These are phyloP conservation scores for Corythaixoides concolor DNA, from an alignment of 2,113 vertebrate genomes.

Conservation along the genomic window DNA sequence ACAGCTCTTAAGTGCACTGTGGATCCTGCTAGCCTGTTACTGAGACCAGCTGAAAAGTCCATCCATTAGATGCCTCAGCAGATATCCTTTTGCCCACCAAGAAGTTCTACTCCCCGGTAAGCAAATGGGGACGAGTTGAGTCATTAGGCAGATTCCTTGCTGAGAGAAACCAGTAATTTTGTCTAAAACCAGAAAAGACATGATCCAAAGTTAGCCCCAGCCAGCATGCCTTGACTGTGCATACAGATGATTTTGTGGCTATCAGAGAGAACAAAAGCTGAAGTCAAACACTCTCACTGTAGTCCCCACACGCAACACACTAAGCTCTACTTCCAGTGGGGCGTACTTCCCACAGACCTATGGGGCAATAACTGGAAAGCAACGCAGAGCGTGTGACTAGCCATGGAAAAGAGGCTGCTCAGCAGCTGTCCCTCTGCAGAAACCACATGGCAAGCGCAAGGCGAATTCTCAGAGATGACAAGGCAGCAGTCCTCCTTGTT, in stretches of 20 bases:
- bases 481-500: not conserved
- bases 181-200: not conserved
- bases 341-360: not conserved
- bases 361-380: not conserved
- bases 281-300: not conserved
- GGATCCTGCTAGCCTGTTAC: not conserved
- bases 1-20: not conserved
- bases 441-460: rapidly evolving
- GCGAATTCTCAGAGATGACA: not conserved
- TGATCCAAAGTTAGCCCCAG: not conserved
- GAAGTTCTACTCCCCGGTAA: not conserved
- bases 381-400: not conserved
- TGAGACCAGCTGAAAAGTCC: not conserved
- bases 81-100: not conserved
- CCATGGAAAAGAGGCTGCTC: not conserved
- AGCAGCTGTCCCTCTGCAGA: not conserved
- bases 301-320: not conserved
- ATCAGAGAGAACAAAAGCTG: not conserved
- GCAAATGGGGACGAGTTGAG: not conserved
- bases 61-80: not conserved
- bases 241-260: not conserved
- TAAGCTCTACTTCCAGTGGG: not conserved
- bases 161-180: not conserved
- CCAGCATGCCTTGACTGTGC: not conserved
- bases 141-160: not conserved